Conservation (phyloP, 2,797 vertebrate species). For the Megaceryle alcyon region DNA sequence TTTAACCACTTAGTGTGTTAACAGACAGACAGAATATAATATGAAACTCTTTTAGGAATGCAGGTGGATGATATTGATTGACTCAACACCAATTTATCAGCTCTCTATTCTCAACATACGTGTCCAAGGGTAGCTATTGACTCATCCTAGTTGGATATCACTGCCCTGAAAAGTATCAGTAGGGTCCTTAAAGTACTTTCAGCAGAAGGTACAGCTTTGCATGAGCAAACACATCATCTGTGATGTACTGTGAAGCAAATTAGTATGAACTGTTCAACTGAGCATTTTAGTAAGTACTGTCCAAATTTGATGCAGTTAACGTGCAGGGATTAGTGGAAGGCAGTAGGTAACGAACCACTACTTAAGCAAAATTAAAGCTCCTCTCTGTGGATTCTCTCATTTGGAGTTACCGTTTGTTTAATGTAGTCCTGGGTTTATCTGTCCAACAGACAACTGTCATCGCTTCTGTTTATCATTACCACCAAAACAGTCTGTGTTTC, state of each 20-base stretch:
- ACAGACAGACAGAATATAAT: not conserved
- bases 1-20: not conserved
- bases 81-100: not conserved
- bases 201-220: not conserved
- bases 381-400: not conserved
- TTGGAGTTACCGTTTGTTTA: not conserved
- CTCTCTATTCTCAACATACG: not conserved
- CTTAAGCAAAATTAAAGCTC: not conserved
- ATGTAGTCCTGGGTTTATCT: slow-evolving; percentile 23
- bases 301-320: not conserved
- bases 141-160: not conserved
- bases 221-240: not conserved
- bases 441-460: not conserved
- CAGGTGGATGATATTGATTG: not conserved
- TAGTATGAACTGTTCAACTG: not conserved
- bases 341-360: not conserved
- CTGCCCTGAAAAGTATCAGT: not conserved
- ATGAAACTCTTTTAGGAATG: not conserved
- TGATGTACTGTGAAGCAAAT: not conserved
- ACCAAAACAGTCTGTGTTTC: not conserved
- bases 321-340: not conserved
- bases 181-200: not conserved
- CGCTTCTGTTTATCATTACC: slow-evolving; percentile 2
- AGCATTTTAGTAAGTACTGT: not conserved
- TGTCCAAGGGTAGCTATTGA: not conserved